Conservation (phyloP, 2,888 invertebrate genomes). For the Drosophila ochracea region DNA sequence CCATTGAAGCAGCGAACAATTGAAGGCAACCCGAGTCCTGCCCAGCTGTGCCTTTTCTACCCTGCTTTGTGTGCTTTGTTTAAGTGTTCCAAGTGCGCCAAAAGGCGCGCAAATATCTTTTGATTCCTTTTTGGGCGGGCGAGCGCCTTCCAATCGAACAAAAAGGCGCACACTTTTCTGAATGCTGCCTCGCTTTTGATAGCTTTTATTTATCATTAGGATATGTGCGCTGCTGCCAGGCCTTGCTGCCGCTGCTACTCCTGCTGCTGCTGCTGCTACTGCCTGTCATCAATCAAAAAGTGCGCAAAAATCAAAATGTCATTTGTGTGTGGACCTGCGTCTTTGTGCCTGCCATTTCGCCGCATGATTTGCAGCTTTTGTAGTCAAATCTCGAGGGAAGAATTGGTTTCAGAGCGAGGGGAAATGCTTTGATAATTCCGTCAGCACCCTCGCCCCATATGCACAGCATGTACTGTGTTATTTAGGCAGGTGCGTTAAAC, state of each 20-base stretch:
- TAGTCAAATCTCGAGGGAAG: conserved; percentile 36
- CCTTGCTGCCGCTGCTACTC: conserved; percentile 13
- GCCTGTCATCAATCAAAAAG: conserved; percentile 82
- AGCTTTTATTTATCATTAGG: conserved; percentile 74
- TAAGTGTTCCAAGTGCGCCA: conserved; percentile 62
- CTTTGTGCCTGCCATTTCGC: conserved; percentile 47
- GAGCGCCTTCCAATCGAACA: conserved; percentile 49
- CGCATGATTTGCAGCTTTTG: conserved; percentile 42
- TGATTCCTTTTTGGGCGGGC: conserved; percentile 55
- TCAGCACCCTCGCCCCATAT: conserved; percentile 11
- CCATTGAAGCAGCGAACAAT: conserved; percentile 72
- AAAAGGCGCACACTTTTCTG: conserved; percentile 72
- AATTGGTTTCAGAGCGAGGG: conserved; percentile 29
- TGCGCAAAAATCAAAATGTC: conserved; percentile 82
- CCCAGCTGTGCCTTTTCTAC: conserved; percentile 74
- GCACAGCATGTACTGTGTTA: neutral
- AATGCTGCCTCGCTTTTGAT: conserved; percentile 61
- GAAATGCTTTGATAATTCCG: conserved; percentile 23
- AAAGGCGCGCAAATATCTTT: conserved; percentile 78
- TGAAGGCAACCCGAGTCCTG: conserved; percentile 58
- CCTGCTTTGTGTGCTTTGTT: conserved; percentile 65
- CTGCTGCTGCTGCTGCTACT: conserved; percentile 3
- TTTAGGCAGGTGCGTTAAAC: conserved; percentile 31
- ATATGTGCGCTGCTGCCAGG: conserved; percentile 35
- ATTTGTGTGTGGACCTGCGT: conserved; percentile 40